These are phyloP conservation scores for Lutjanus campechanus DNA, from an alignment of 2,797 vertebrate genomes.

Conservation along the genomic window DNA sequence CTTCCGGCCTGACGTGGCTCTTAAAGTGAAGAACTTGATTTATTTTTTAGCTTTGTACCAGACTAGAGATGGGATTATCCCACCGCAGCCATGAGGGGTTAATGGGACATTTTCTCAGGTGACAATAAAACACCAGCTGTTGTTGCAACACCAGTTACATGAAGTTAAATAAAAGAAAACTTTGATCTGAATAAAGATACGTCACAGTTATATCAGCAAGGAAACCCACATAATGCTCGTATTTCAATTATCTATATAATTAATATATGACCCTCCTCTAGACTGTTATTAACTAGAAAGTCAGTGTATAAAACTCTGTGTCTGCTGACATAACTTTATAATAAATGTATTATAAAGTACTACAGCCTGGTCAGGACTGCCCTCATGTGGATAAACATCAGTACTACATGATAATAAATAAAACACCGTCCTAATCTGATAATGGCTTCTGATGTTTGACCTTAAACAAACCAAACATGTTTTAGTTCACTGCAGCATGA, in stretches of 20 bases:
- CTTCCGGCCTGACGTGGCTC: constrained; percentile 37
- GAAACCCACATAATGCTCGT: not conserved
- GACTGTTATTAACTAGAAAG: not conserved
- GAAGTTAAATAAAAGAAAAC: not conserved
- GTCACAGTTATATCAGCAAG: not conserved
- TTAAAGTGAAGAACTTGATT: constrained; percentile 1
- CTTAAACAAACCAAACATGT: not conserved
- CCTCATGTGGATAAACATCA: constrained; percentile 52
- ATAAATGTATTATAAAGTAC: not conserved
- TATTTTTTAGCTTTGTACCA: not conserved
- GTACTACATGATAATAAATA: constrained; percentile 1
- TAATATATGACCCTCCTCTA: not conserved
- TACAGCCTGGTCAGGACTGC: not conserved
- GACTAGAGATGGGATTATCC: constrained; percentile 3
- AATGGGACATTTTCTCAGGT: not conserved
- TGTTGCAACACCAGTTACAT: too few species aligned
- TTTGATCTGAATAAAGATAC: not conserved
- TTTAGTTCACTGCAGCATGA: constrained; percentile 5
- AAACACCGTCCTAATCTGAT: not conserved
- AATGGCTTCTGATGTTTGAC: not conserved
- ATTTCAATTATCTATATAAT: not conserved
- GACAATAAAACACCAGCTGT: too few species aligned
- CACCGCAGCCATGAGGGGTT: not conserved
- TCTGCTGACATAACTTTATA: not conserved
- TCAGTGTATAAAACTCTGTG: not conserved